Base-by-base conservation (phyloP, 2,888 invertebrate genomes). In the Trisateles emortualis region DNA sequence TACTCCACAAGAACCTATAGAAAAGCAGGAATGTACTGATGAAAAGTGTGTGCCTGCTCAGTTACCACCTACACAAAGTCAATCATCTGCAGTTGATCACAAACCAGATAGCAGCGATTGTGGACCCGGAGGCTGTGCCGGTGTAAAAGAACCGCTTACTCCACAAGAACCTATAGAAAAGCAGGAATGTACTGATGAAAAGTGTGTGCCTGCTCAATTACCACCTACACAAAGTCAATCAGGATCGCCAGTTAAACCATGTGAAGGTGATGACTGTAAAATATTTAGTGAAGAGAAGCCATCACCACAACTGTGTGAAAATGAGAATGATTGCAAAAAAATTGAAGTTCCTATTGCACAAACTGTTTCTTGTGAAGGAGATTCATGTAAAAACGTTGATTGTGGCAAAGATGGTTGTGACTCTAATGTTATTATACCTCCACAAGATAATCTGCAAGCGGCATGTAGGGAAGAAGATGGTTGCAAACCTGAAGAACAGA, bases 241-340 rank as follows among this genome's bases (percentile, higher is more conserved):
- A 29, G n/a, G n/a, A n/a, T n/a, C 68, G 33, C 56, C 68, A 42
- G 55, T 44, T 19, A 65, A 61, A 57, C 69, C 74, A 32, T 85
- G 84, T 40, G 66, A 74, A 53, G 74, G 76, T 2, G 62, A 69
- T 29, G 53, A 74, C 43, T 84, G 84, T 59, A 56, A 74, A 44
- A 45, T 16, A 32, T 30, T 47, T 30, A 22, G 11, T 48, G 60
- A 45, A 61, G 52, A 45, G 10, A 32, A 17, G 14, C 29, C 22
- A 35, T 14, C 32, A 9, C 41, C 56, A 22, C 40, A 48, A 41
- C 22, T 50, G 17, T 78, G 76, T 68, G 55, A 54, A 55, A 48
- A 53, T 30, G 59, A 42, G 45, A 45, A 65, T 44, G 68, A 71
- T 8, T 64, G 68, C 17, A 66, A 64, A 46, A 49, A 72, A 52